These are phyloP conservation scores for Anastatus disparis DNA, from an alignment of 1,140 invertebrate species.

Conservation along the genomic window DNA sequence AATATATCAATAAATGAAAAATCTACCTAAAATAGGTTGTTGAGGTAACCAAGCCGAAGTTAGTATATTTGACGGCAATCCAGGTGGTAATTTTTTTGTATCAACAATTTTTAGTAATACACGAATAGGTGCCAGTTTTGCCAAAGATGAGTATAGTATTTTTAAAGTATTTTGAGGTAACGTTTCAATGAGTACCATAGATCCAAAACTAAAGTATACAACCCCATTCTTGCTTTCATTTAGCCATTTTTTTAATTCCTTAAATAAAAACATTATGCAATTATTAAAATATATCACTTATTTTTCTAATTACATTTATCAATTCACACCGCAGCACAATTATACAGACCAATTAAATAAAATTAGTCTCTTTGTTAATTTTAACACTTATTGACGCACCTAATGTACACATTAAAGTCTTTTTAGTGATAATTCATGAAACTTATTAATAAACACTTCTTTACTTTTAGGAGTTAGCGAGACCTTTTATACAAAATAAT, in stretches of 20 bases:
- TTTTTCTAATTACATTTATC: no score
- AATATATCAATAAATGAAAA: no score
- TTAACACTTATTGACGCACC: no score
- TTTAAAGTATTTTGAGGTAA: constrained; percentile 65
- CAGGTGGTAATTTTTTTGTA: constrained; percentile 48
- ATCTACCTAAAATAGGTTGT: constrained; percentile 70
- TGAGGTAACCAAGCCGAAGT: constrained; percentile 73
- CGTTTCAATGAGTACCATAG: constrained; percentile 71
- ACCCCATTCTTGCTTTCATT: constrained; percentile 75
- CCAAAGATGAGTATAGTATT: constrained; percentile 41
- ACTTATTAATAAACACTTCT: no score
- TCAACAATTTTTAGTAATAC: constrained; percentile 47
- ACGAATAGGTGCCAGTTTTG: constrained; percentile 45
- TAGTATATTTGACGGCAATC: constrained; percentile 69
- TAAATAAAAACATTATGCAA: constrained; percentile 40
- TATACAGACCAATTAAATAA: no score
- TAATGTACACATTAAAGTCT: neutral
- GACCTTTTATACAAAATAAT: no score
- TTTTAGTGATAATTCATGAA: neutral
- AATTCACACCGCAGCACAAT: no score
- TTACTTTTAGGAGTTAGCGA: no score
- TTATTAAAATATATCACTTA: constrained; percentile 29
- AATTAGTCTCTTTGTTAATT: no score
- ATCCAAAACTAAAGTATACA: constrained; percentile 78
- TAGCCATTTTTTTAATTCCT: constrained; percentile 75